Base-by-base conservation (phyloP, 2,888 invertebrate species). In the Sthenelais limicola region DNA sequence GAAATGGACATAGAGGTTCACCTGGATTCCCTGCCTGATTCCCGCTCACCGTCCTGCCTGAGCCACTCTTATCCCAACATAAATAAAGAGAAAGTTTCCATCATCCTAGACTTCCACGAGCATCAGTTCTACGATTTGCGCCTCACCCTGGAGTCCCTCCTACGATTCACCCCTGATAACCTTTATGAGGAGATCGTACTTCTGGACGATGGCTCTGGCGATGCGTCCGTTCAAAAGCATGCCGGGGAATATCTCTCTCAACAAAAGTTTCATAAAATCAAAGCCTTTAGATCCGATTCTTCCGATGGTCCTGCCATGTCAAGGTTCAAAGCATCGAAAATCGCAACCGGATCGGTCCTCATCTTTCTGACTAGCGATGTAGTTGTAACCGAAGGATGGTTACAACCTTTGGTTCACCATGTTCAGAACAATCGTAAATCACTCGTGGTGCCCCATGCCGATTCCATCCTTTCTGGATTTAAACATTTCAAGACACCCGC, bases 331-430 rank as follows among this genome's bases (percentile, higher is more conserved):
- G 77, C 79, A 7, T 54, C 77, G 12, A 72, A 74, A 32, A 21
- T 79, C 15, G 77, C 80, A 9, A 67, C 54, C 18, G 77, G 78
- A 12, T 48, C 47, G 26, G 68, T 77, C 35, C 56, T 80, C 21
- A 70, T 80, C 32, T 80, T 77, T 52, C 56, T 78, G 35, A 58
- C 51, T 43, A 73, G 73, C 52, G 54, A 74, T 12, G 74, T 74
- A 3, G 71, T 77, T 15, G 78, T 78, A n/a, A 80, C 77, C 73
- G 58, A 51, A 21, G 80, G 79, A 24, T 80, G 80, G 80, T 35
- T 79, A n/a, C 71, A 78, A 35, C 80, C 80, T 0, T 76, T 80
- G 30, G 43, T 80, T 1, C 74, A 74, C 3, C 62, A 66, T 24
- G 66, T 80, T 12, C 62, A 70, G 26, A 26, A 66, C 24, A 72